Evolutionary conservation across 2,888 invertebrate species (phyloP), one percentile per base, ranked within the genome.

Genomic region (Philonicus albiceps): DNA sequence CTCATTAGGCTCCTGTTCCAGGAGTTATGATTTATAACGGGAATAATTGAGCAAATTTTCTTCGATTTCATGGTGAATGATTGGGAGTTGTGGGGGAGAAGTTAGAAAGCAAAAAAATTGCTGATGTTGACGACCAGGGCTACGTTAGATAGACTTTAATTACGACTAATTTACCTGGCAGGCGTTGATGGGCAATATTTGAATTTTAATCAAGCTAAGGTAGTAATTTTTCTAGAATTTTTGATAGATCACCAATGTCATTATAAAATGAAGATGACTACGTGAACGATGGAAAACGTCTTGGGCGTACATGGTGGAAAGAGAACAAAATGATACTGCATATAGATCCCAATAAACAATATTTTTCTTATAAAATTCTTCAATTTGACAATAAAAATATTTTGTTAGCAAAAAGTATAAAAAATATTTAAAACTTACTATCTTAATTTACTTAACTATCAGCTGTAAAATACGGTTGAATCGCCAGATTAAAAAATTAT

Each of bases 41-140:
- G 53, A 80, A 80, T 80, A 80, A 80, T 49, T 80, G 80, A 80
- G 53, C 30, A 49, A 49, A 80, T 80, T 80, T 80, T 49, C 64
- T 64, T 64, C 64, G 64, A 64, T 64, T 64, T 64, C 64, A 64
- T 64, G 64, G 64, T 64, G 64, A 64, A 64, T 64, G 64, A 64
- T 64, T 64, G 13, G 55, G 22, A 64, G 64, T 2, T 27, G 19
- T 19, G 22, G 19, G 22, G 22, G 64, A 11, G 64, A 22, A 55
- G 64, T 3, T 7, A 11, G 13, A 27, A 27, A 7, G 64, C 53
- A 19, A 64, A 19, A 55, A 55, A 55, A 53, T n/a, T 53, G n/a
- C 11, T 55, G 55, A 64, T 64, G 27, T 64, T 27, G 64, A 3
- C 64, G 22, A 27, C 22, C 13, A 22, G 64, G 13, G 22, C 64